These are phyloP conservation scores for Eclectus roratus DNA, from an alignment of 2,113 vertebrate genomes.

Conservation along the genomic window DNA sequence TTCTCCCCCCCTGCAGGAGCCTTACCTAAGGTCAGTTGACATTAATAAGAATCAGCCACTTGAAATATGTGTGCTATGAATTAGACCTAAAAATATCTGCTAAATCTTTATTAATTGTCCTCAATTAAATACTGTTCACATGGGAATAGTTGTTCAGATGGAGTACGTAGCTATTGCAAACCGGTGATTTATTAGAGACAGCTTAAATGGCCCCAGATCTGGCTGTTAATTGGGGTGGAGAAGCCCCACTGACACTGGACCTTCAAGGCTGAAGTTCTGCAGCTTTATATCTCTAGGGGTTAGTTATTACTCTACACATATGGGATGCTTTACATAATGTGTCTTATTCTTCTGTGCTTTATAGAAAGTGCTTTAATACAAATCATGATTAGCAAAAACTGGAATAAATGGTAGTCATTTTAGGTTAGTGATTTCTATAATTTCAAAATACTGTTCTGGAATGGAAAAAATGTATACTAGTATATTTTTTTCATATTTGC, in stretches of 20 bases:
- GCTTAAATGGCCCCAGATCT: background rate
- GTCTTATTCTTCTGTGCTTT: background rate
- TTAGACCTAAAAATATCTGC: background rate
- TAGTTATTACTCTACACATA: background rate
- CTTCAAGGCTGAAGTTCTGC: background rate
- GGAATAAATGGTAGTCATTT: background rate
- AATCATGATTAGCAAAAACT: background rate
- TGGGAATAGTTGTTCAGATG: background rate
- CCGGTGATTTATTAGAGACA: background rate
- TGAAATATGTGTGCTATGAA: background rate
- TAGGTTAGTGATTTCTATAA: background rate
- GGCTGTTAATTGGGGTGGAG: background rate
- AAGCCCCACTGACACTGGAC: background rate
- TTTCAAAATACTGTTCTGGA: background rate
- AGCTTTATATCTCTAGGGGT: background rate
- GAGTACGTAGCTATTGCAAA: background rate
- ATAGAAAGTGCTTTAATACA: background rate
- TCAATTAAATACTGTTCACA: background rate
- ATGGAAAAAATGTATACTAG: background rate
- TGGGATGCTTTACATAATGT: background rate
- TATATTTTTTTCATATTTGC: background rate
- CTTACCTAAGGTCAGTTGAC: background rate
- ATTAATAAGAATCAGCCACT: background rate
- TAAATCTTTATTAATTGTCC: background rate
- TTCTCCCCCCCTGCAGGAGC: rapidly evolving